These are phyloP conservation scores for Aphidius ervi DNA, from an alignment of 1,140 invertebrate genomes.

Conservation along the genomic window DNA sequence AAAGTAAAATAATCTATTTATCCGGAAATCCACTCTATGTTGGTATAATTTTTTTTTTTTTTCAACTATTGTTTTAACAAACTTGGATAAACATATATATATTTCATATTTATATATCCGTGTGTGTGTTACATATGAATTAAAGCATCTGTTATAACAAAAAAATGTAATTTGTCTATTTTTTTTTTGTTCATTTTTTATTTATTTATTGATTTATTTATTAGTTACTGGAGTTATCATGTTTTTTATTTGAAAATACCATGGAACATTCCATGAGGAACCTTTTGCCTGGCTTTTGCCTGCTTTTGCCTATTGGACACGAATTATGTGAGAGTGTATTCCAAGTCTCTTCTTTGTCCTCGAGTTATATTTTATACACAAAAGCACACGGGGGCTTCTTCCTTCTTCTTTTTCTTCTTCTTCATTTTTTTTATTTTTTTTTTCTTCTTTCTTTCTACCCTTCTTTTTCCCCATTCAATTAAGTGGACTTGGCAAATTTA, in stretches of 20 bases:
- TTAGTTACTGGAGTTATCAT: no score
- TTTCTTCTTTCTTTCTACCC: slow-evolving; percentile 25
- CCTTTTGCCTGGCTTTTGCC: no score
- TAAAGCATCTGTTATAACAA: no score
- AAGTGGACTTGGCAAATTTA: slow-evolving; percentile 50
- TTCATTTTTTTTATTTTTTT: neutral
- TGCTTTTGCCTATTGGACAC: no score
- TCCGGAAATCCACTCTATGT: slow-evolving; percentile 30
- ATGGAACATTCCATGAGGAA: no score
- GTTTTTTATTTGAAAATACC: no score
- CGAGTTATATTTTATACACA: neutral
- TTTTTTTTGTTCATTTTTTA: no score
- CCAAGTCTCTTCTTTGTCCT: slow-evolving; percentile 28
- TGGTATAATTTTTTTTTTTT: slow-evolving; percentile 28
- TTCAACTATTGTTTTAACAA: slow-evolving; percentile 26
- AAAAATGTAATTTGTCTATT: no score
- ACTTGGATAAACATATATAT: slow-evolving; percentile 9
- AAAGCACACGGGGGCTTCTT: slow-evolving; percentile 10
- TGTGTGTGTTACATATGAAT: no score
- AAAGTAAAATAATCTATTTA: slow-evolving; percentile 26
- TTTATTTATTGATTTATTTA: no score
- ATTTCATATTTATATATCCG: slow-evolving; percentile 17
- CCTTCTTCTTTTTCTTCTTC: neutral
- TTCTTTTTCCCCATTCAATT: slow-evolving; percentile 50
- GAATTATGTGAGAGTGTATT: neutral